Conservation (phyloP, 1,140 invertebrate species). For the Drosophila ercepeae region DNA sequence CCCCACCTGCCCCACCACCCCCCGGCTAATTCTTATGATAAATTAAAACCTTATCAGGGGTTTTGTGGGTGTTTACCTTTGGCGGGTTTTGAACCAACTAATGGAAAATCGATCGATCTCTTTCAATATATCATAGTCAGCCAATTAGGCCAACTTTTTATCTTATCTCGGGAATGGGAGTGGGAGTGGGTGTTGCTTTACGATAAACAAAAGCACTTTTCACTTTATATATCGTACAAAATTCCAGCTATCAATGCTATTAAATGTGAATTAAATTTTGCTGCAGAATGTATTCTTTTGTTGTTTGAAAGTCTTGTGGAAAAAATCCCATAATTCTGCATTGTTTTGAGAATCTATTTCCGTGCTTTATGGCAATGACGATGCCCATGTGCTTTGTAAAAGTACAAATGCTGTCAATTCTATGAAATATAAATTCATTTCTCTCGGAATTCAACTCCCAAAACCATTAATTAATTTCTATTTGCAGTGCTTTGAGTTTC, state of each 20-base stretch:
- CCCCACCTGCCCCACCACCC: neutral
- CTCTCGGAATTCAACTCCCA: neutral
- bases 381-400: neutral
- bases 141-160: constrained; percentile 13
- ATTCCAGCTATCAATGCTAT: too few species aligned
- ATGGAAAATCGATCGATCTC: constrained; percentile 14
- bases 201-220: too few species aligned
- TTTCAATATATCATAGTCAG: constrained; percentile 16
- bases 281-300: too few species aligned
- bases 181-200: too few species aligned
- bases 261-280: too few species aligned
- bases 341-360: neutral
- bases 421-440: constrained; percentile 3
- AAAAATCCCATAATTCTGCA: neutral
- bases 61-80: neutral
- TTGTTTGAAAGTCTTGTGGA: neutral
- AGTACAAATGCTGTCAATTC: too few species aligned
- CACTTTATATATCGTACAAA: too few species aligned
- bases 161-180: constrained; percentile 25
- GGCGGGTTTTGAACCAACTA: neutral
- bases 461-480: neutral
- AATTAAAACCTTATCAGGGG: constrained; percentile 12
- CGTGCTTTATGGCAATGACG: neutral
- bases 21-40: constrained; percentile 3
- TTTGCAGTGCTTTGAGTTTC: neutral